phyloP scores from a whole-genome alignment of 2,888 invertebrate genomes.

The Ferdinandea cuprea region DNA sequence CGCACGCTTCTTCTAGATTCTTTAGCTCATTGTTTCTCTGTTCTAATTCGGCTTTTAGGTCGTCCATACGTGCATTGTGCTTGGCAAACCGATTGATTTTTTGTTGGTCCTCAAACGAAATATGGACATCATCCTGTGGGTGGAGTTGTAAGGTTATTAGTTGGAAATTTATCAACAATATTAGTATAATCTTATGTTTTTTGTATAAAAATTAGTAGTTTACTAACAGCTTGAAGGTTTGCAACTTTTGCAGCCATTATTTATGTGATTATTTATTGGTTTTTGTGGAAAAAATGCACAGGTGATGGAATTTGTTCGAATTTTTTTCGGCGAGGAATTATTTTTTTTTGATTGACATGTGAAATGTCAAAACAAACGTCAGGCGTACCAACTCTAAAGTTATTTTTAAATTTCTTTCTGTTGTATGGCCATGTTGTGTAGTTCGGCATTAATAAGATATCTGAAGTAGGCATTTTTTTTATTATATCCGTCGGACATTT shows the following conservation, averaged over 20 bases:
- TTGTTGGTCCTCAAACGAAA: slow-evolving; percentile 97
- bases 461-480: neutral
- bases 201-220: neutral
- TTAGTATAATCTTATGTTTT: neutral
- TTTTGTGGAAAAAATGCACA: slow-evolving; percentile 41
- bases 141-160: slow-evolving; percentile 44
- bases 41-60: slow-evolving; percentile 93
- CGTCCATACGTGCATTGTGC: slow-evolving; percentile 95
- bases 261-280: slow-evolving; percentile 1
- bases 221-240: slow-evolving; percentile 88
- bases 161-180: neutral
- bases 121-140: slow-evolving; percentile 92
- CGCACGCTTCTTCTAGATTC: slow-evolving; percentile 96
- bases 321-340: slow-evolving; percentile 58
- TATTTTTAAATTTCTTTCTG: slow-evolving; percentile 21
- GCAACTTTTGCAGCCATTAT: slow-evolving; percentile 82
- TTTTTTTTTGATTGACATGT: slow-evolving; percentile 4
- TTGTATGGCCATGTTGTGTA: slow-evolving; percentile 54
- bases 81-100: slow-evolving; percentile 98
- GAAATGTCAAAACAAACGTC: slow-evolving; percentile 67
- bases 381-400: slow-evolving; percentile 10
- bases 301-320: slow-evolving; percentile 29
- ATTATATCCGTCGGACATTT: neutral
- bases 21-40: slow-evolving; percentile 94
- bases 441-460: neutral